Percentiles rank a stretch among this genome's conserved stretches.
phyloP scores from a whole-genome alignment of 2,888 invertebrate species.

The Andrena hattorfiana region DNA sequence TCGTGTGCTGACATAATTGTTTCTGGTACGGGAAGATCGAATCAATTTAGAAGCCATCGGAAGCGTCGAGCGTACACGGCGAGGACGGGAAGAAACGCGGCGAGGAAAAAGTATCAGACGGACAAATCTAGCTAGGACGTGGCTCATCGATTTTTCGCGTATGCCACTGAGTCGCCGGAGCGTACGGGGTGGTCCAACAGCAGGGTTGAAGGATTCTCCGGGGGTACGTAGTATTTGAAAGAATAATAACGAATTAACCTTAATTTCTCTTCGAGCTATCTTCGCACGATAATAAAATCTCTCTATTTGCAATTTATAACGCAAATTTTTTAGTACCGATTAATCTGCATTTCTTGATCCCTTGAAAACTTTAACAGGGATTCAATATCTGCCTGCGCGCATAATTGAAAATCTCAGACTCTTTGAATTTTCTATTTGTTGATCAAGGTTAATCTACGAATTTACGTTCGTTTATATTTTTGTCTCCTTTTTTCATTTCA shows the following conservation, averaged over 20 bases:
- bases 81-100: conserved; percentile 23
- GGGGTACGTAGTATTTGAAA: no score
- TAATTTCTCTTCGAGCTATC: no score
- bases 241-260: no score
- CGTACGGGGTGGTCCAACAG: background rate
- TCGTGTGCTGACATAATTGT: conserved; percentile 64
- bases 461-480: background rate
- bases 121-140: conserved; percentile 31
- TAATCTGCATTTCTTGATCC: no score
- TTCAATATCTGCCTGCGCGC: no score
- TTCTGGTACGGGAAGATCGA: conserved; percentile 56
- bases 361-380: no score
- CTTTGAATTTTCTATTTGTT: no score
- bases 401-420: no score
- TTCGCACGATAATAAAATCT: no score
- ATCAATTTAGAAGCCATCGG: conserved; percentile 65
- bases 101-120: conserved; percentile 48
- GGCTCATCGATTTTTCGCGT: conserved; percentile 32
- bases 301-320: no score
- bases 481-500: background rate
- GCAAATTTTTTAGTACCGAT: no score
- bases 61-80: conserved; percentile 39
- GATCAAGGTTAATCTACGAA: no score
- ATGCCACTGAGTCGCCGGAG: conserved; percentile 1
- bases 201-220: background rate